Conservation (phyloP, 2,888 invertebrate species). For the Agrochola circellaris region DNA sequence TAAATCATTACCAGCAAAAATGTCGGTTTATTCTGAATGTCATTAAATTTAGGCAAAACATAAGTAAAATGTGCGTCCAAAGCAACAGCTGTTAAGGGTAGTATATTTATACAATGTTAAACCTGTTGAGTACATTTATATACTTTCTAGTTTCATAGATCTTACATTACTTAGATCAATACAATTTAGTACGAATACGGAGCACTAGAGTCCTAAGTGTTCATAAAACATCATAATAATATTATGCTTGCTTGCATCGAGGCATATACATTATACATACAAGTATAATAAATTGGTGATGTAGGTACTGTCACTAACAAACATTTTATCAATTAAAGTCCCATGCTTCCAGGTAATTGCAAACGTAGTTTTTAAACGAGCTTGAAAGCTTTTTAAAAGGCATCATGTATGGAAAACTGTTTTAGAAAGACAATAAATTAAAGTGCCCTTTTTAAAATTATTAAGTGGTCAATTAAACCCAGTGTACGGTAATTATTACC, state of each 20-base stretch:
- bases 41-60: neutral
- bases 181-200: slow-evolving; percentile 12
- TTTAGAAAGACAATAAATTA: neutral
- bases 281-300: neutral
- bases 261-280: neutral
- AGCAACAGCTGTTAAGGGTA: neutral
- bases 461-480: neutral
- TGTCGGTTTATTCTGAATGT: neutral
- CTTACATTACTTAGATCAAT: slow-evolving; percentile 4
- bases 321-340: slow-evolving; percentile 11
- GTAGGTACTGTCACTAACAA: neutral
- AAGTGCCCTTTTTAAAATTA: neutral
- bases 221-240: neutral
- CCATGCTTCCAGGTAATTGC: no score
- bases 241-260: neutral
- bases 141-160: neutral
- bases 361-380: slow-evolving; percentile 9
- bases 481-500: no score
- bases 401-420: neutral
- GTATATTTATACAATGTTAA: neutral
- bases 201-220: neutral
- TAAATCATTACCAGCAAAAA: neutral
- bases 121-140: slow-evolving; percentile 18
- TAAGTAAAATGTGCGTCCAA: neutral
- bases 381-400: slow-evolving; percentile 33